Conservation (phyloP, 2,888 invertebrate species). For the Stenolophus ochropezus region DNA sequence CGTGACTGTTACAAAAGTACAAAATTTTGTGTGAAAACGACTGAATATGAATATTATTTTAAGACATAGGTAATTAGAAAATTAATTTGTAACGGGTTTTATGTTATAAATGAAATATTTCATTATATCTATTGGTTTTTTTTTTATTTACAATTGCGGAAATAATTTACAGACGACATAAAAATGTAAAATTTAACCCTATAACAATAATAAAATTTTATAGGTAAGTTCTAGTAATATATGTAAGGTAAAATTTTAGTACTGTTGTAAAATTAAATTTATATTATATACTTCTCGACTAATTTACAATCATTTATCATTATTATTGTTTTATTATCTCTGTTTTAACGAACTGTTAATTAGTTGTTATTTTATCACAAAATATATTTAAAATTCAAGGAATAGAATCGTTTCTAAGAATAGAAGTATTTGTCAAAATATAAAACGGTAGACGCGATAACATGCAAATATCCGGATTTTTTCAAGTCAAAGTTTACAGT, state of each 20-base stretch:
- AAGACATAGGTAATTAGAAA: no score
- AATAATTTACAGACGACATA: not conserved
- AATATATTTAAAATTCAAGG: constrained; percentile 5
- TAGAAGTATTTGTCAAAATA: constrained; percentile 4
- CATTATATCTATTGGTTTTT: no score
- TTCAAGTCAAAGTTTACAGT: constrained; percentile 17
- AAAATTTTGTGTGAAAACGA: no score
- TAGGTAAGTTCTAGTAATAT: not conserved
- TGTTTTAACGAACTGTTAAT: not conserved
- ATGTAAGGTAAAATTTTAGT: not conserved
- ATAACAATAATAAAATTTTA: not conserved
- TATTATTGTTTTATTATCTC: not conserved
- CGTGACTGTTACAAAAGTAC: no score
- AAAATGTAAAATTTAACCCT: not conserved
- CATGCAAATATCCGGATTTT: constrained; percentile 1
- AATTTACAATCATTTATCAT: not conserved
- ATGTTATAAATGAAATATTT: no score
- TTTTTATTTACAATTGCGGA: not conserved
- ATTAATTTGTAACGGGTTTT: no score
- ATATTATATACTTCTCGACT: no score
- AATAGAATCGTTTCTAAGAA: constrained; percentile 4
- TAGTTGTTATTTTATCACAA: not conserved
- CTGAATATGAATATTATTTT: no score
- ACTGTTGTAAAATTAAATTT: not conserved
- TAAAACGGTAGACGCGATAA: constrained; percentile 9